A percentile compares a stretch with the other conserved stretches of the same genome.
phyloP scores from a whole-genome alignment of 2,797 vertebrate species.

The Catamblyrhynchus diadema region DNA sequence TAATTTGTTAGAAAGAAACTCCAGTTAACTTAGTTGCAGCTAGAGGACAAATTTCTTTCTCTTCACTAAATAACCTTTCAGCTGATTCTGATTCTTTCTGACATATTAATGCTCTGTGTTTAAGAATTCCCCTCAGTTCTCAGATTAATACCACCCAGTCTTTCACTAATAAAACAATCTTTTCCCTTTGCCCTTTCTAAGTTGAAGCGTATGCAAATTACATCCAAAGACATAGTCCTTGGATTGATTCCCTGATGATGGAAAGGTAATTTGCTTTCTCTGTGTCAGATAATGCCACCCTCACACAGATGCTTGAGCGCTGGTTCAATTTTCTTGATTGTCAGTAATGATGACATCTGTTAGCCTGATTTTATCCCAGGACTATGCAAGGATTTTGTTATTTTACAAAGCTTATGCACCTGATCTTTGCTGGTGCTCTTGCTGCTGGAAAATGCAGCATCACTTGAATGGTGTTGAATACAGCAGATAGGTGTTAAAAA shows the following conservation, averaged over 20 bases:
- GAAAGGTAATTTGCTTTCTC: conserved; percentile 4
- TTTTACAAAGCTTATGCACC: not conserved
- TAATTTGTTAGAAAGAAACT: not conserved
- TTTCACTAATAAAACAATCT: conserved; percentile 24
- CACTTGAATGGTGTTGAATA: not conserved
- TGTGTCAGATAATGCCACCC: not conserved
- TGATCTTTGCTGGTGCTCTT: not conserved
- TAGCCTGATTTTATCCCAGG: conserved; percentile 8
- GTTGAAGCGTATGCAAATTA: conserved; percentile 21
- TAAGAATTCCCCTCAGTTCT: conserved; percentile 1
- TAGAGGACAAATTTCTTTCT: not conserved
- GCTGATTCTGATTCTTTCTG: not conserved
- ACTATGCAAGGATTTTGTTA: not conserved
- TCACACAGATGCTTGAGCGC: not conserved
- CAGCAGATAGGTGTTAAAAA: not conserved
- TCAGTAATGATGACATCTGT: conserved; percentile 23
- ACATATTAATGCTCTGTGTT: not conserved
- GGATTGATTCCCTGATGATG: conserved; percentile 9
- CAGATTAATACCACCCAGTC: not conserved
- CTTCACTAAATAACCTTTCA: not conserved
- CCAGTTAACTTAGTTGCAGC: not conserved
- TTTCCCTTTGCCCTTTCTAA: conserved; percentile 35
- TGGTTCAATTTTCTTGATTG: conserved; percentile 11
- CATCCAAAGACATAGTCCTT: not conserved
- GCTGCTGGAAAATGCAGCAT: not conserved